These are phyloP conservation scores for Muraenolepis orangiensis DNA, from an alignment of 2,797 vertebrate species.

Conservation along the genomic window DNA sequence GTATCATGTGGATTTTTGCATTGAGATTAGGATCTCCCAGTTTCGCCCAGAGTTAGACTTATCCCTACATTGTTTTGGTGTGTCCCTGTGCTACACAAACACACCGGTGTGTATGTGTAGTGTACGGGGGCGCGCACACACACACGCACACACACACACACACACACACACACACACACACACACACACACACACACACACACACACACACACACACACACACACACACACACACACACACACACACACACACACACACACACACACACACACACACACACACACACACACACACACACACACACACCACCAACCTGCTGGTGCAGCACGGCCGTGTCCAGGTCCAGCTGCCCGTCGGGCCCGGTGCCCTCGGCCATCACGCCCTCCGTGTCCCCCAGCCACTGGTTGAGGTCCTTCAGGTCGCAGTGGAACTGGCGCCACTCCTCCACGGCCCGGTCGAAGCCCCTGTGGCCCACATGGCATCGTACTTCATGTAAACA, in stretches of 20 bases:
- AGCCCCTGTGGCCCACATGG: conserved; percentile 59
- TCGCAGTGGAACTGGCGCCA: conserved; percentile 92
- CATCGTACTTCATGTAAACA: not conserved
- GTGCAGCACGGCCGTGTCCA: conserved; percentile 71
- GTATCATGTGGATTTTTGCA: no score
- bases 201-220: conserved; percentile 3
- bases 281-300: not conserved
- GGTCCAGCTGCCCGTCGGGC: conserved; percentile 76
- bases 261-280: conserved; percentile 8
- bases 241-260: conserved; percentile 7
- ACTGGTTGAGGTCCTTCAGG: conserved; percentile 84
- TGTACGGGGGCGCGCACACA: no score
- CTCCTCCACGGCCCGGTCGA: conserved; percentile 81
- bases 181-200: not conserved
- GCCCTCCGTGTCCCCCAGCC: conserved; percentile 81
- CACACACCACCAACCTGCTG: conserved; percentile 76
- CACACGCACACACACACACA: not conserved
- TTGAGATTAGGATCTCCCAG: not conserved
- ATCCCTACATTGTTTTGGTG: not conserved
- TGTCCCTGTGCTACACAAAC: not conserved
- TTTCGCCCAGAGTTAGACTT: not conserved
- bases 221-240: not conserved
- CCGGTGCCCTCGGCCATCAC: conserved; percentile 69
- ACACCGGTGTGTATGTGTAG: not conserved
- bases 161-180: not conserved